Conservation (phyloP, 2,888 invertebrate genomes). For the Oasisia sp. region DNA sequence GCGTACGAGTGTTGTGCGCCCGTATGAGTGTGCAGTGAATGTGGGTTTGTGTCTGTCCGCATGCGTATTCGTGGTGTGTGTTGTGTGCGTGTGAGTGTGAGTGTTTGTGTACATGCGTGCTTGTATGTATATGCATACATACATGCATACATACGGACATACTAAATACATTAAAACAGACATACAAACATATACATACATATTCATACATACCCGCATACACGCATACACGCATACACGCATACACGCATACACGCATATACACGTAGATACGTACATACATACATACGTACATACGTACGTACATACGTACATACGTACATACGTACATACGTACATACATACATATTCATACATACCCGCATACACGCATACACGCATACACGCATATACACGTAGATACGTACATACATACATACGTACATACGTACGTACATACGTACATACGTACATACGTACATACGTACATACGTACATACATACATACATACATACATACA, state of each 20-base stretch:
- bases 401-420: conserved; percentile 24
- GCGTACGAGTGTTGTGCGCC: too few relatives aligned
- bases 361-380: background rate
- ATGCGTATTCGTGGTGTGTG: too few relatives aligned
- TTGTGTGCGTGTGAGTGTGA: too few relatives aligned
- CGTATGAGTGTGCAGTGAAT: too few relatives aligned
- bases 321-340: conserved; percentile 14
- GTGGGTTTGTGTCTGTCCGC: too few relatives aligned
- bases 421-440: conserved; percentile 13
- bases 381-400: conserved; percentile 14
- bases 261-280: background rate
- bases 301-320: conserved; percentile 8
- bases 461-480: background rate
- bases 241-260: background rate
- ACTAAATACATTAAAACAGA: too few relatives aligned
- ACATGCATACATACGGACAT: too few relatives aligned
- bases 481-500: too few relatives aligned
- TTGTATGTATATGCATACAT: too few relatives aligned
- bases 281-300: background rate
- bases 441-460: background rate
- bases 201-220: too few relatives aligned
- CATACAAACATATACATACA: too few relatives aligned
- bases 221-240: background rate
- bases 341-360: background rate
- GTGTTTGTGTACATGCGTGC: too few relatives aligned